Evolutionary conservation across 2,888 invertebrate species (phyloP).

Genomic region (Toxonevra muliebris): DNA sequence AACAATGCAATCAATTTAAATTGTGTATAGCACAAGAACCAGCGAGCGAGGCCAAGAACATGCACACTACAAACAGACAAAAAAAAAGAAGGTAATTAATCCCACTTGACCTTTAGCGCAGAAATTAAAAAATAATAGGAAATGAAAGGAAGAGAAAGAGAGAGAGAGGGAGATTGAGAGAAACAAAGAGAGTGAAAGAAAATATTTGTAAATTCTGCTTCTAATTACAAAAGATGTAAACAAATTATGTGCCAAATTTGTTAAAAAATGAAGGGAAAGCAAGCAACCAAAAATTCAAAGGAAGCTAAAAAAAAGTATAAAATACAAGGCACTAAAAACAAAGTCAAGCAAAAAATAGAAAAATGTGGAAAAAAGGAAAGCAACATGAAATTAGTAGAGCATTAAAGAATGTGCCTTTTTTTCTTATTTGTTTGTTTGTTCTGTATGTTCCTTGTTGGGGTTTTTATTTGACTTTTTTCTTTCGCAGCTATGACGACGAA

Average conservation of each 20-base stretch:
- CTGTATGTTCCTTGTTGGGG: too few relatives aligned
- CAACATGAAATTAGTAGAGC: too few relatives aligned
- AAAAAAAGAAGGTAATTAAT: slow-evolving; percentile 17
- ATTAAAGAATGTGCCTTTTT: too few relatives aligned
- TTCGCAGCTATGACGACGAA: too few relatives aligned
- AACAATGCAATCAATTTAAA: not conserved
- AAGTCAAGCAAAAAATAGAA: slow-evolving; percentile 17
- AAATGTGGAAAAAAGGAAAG: not conserved
- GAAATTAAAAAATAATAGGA: not conserved
- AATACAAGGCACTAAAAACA: not conserved
- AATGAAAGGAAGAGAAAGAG: too few relatives aligned
- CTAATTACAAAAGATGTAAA: slow-evolving; percentile 8
- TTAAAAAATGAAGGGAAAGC: not conserved
- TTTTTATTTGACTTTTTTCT: too few relatives aligned
- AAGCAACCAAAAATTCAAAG: slow-evolving; percentile 12
- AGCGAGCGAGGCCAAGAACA: not conserved
- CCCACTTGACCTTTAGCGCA: slow-evolving; percentile 21
- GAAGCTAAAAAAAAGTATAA: not conserved
- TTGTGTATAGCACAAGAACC: not conserved
- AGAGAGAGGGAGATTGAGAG: too few relatives aligned
- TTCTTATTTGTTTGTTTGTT: too few relatives aligned
- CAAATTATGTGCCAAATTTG: slow-evolving; percentile 26
- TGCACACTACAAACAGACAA: not conserved
- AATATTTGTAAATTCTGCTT: too few relatives aligned
- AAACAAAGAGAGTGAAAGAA: too few relatives aligned